These are phyloP conservation scores for Reinhardtius hippoglossoides DNA, from an alignment of 2,113 vertebrate genomes.

Conservation along the genomic window DNA sequence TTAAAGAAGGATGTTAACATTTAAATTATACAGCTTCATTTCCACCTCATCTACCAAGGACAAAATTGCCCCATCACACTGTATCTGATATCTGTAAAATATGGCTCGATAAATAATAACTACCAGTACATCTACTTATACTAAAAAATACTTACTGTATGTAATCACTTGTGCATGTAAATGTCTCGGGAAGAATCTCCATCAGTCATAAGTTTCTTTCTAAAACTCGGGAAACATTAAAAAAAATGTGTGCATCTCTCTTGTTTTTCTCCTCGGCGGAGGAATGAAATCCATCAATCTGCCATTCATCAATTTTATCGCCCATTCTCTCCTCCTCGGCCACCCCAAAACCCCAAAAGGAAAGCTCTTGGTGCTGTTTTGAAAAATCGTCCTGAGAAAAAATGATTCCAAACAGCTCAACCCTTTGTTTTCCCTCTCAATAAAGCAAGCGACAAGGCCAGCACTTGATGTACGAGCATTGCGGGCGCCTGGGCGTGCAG, in stretches of 20 bases:
- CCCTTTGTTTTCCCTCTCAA: slow-evolving; percentile 99
- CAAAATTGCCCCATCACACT: neutral
- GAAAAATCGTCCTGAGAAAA: slow-evolving; percentile 96
- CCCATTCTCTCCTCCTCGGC: slow-evolving; percentile 86
- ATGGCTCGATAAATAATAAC: slow-evolving; percentile 14
- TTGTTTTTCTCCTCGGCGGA: slow-evolving; percentile 64
- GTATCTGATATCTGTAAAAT: neutral
- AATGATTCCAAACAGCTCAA: slow-evolving; percentile 97
- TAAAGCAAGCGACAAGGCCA: slow-evolving; percentile 94
- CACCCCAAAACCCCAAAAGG: slow-evolving; percentile 88
- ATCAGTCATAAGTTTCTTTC: slow-evolving; percentile 76
- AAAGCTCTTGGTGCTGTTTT: slow-evolving; percentile 92
- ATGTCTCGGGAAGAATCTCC: slow-evolving; percentile 9
- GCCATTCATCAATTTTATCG: slow-evolving; percentile 90
- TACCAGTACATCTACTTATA: neutral
- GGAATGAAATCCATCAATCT: slow-evolving; percentile 90
- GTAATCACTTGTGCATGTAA: slow-evolving; percentile 26
- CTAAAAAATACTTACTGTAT: slow-evolving; percentile 2
- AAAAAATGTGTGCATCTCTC: slow-evolving; percentile 79
- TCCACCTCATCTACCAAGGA: neutral
- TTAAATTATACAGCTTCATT: too few species aligned
- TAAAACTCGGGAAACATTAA: slow-evolving; percentile 64
- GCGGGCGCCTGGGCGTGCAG: slow-evolving; percentile 84
- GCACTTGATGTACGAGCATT: slow-evolving; percentile 93
- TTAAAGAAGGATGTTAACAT: too few species aligned